phyloP scores from a whole-genome alignment of 1,140 invertebrate species.

The Lineus longissimus region DNA sequence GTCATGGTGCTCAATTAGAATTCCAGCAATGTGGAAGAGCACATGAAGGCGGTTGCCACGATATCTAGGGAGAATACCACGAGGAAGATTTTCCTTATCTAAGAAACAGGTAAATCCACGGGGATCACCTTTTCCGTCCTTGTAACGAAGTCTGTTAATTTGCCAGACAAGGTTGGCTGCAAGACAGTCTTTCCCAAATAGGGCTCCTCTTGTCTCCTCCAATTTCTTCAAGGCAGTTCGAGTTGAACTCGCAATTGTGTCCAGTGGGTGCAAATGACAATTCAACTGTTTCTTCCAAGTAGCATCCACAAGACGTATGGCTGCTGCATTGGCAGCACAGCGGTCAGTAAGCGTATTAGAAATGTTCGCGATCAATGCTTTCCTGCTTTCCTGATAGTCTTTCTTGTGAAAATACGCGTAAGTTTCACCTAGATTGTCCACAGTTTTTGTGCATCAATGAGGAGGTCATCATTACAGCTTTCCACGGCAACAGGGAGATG shows the following conservation, averaged over 20 bases:
- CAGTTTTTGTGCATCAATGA: neutral
- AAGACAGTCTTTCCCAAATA: conserved; percentile 11
- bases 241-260: conserved; percentile 8
- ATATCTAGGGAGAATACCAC: conserved; percentile 13
- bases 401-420: conserved; percentile 10
- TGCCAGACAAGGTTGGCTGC: conserved; percentile 12
- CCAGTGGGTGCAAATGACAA: conserved; percentile 14
- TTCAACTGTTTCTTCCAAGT: conserved; percentile 9
- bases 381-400: neutral
- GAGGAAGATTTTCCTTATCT: neutral
- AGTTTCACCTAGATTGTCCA: conserved; percentile 5
- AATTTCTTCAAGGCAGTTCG: conserved; percentile 1
- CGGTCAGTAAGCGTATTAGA: conserved; percentile 13
- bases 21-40: conserved; percentile 17
- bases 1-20: conserved; percentile 5
- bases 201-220: neutral
- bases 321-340: conserved; percentile 9
- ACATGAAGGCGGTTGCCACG: conserved; percentile 19
- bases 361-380: conserved; percentile 12
- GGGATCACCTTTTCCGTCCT: conserved; percentile 23
- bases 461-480: too few relatives aligned
- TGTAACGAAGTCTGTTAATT: conserved; percentile 19
- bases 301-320: neutral
- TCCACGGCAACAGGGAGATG: too few relatives aligned
- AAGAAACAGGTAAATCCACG: conserved; percentile 15